Percentiles rank a stretch among this genome's conserved stretches.
Conservation (phyloP, 2,888 invertebrate species). For the Melanophora roralis region DNA sequence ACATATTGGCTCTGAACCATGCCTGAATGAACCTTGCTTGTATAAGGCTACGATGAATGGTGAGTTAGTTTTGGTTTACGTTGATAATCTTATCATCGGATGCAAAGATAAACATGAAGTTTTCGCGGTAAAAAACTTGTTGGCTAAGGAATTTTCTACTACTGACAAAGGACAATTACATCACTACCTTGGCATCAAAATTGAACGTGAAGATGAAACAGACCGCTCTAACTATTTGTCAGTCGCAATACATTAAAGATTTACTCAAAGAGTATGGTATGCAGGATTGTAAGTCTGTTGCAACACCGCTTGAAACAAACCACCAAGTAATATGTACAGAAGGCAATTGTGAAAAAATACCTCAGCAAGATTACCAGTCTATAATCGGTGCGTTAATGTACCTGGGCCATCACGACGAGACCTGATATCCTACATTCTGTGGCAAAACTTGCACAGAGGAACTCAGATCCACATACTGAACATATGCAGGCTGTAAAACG, state of each 20-base stretch:
- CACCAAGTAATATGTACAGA: too few relatives aligned
- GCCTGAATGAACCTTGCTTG: not conserved
- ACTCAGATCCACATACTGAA: not conserved
- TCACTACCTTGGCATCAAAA: conserved; percentile 46
- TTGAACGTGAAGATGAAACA: conserved; percentile 29
- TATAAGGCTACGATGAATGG: not conserved
- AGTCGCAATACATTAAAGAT: not conserved
- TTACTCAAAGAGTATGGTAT: not conserved
- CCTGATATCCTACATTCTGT: too few relatives aligned
- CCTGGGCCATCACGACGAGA: too few relatives aligned
- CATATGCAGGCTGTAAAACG: not conserved
- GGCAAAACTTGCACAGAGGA: too few relatives aligned
- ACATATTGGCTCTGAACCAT: conserved; percentile 12
- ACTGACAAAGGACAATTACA: conserved; percentile 11
- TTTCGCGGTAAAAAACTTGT: not conserved
- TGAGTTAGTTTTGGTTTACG: not conserved
- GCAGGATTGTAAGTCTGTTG: not conserved
- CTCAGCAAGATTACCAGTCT: too few relatives aligned
- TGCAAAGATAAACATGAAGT: not conserved
- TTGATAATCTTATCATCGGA: not conserved
- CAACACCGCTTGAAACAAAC: too few relatives aligned
- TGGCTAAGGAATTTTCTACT: not conserved
- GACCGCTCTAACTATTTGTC: conserved; percentile 33
- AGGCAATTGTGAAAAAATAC: too few relatives aligned
- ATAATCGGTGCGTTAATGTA: too few relatives aligned